A percentile compares a stretch with the other conserved stretches of the same genome.
Evolutionary conservation across 2,113 vertebrate genomes (phyloP).

Genomic region (Pterocles orientalis): DNA sequence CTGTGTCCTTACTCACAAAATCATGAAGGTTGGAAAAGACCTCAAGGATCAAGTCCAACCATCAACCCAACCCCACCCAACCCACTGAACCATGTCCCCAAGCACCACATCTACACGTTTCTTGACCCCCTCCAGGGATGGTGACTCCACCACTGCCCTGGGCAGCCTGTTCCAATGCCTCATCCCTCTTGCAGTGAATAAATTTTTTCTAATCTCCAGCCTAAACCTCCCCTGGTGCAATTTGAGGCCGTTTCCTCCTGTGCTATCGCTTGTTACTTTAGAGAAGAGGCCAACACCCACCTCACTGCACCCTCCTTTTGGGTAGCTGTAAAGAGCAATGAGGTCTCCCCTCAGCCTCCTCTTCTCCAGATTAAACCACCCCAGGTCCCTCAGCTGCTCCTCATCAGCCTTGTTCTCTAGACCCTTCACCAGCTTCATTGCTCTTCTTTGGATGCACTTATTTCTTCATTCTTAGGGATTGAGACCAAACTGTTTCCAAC

Average conservation of each 20-base stretch:
- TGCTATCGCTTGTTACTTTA: background rate
- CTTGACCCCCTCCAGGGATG: background rate
- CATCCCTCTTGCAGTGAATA: background rate
- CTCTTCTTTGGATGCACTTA: background rate
- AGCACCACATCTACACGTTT: accelerated
- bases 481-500: background rate
- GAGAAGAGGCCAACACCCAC: background rate
- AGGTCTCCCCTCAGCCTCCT: background rate
- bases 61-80: no score
- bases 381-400: background rate
- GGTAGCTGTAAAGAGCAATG: background rate
- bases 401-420: background rate
- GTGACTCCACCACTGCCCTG: background rate
- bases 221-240: background rate
- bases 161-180: background rate
- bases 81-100: background rate
- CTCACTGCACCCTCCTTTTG: background rate
- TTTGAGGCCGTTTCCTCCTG: background rate
- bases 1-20: background rate
- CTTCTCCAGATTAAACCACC: background rate
- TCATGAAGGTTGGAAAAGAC: no score
- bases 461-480: background rate
- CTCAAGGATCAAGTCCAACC: no score
- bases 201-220: background rate
- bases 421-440: background rate